Conservation (phyloP, 2,797 vertebrate species). For the Sarcoramphus papa region DNA sequence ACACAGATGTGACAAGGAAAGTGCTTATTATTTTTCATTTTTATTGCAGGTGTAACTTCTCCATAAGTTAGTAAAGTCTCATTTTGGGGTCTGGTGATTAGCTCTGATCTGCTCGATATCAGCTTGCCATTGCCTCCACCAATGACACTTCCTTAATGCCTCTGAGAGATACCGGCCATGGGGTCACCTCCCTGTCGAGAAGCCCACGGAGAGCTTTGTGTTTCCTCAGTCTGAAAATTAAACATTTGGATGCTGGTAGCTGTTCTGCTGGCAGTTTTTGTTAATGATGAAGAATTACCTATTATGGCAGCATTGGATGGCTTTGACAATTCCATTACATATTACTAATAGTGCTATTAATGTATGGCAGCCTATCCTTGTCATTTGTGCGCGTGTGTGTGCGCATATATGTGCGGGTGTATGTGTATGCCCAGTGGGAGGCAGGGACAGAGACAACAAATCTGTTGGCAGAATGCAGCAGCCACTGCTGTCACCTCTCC, state of each 20-base stretch:
- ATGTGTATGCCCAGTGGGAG: neutral
- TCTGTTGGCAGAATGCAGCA: neutral
- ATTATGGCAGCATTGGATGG: neutral
- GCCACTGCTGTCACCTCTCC: neutral
- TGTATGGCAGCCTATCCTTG: slow-evolving; percentile 8
- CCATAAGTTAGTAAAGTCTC: neutral
- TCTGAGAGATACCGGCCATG: neutral
- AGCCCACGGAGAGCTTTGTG: neutral
- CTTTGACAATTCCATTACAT: slow-evolving; percentile 65
- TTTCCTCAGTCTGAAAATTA: slow-evolving; percentile 29
- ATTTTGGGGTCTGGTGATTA: neutral
- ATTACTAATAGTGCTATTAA: slow-evolving; percentile 63
- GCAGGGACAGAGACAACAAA: neutral
- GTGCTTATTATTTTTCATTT: neutral
- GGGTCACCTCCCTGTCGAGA: neutral
- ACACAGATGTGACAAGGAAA: neutral
- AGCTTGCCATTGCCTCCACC: neutral
- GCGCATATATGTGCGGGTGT: neutral
- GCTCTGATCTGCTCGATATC: neutral
- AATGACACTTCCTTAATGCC: neutral
- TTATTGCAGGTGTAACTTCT: neutral
- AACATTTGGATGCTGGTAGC: neutral
- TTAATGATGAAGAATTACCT: slow-evolving; percentile 66
- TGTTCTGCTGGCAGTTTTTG: slow-evolving; percentile 22
- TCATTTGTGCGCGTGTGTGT: neutral